These are phyloP conservation scores for Odontomyia ornata DNA, from an alignment of 2,888 invertebrate species.

Conservation along the genomic window DNA sequence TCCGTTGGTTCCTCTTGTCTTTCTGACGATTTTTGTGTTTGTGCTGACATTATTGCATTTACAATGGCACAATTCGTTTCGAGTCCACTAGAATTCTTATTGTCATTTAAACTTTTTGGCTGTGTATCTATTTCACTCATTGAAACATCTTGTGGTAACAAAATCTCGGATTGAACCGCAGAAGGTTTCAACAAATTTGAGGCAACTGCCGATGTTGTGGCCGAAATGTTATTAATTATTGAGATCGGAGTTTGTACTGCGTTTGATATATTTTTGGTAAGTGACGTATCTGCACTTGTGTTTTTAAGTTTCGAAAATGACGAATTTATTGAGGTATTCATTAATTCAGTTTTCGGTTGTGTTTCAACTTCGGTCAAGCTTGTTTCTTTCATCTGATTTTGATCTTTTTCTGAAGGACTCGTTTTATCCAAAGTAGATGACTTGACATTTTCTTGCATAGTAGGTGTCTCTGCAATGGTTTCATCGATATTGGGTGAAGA, in stretches of 20 bases:
- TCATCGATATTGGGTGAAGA: conserved; percentile 25
- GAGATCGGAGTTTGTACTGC: neutral
- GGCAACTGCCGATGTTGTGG: neutral
- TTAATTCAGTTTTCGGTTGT: neutral
- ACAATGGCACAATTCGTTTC: neutral
- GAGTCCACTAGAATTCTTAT: too few relatives aligned
- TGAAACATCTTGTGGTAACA: neutral
- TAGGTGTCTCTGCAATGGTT: conserved; percentile 23
- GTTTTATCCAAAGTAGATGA: neutral
- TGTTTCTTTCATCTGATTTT: neutral
- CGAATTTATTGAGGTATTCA: neutral
- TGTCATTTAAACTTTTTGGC: conserved; percentile 47
- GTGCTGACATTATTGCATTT: neutral
- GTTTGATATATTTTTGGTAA: neutral
- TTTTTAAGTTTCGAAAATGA: neutral
- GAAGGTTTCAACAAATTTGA: neutral
- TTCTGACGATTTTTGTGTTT: neutral
- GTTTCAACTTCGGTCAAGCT: conserved; percentile 3
- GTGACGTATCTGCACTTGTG: neutral
- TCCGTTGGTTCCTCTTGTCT: neutral
- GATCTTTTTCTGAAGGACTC: too few relatives aligned
- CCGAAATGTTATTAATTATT: neutral
- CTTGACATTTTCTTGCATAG: neutral
- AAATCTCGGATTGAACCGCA: neutral
- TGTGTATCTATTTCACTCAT: conserved; percentile 56